Base-by-base conservation (phyloP, 2,113 vertebrate genomes). In the Phalacrocorax brasilianus region DNA sequence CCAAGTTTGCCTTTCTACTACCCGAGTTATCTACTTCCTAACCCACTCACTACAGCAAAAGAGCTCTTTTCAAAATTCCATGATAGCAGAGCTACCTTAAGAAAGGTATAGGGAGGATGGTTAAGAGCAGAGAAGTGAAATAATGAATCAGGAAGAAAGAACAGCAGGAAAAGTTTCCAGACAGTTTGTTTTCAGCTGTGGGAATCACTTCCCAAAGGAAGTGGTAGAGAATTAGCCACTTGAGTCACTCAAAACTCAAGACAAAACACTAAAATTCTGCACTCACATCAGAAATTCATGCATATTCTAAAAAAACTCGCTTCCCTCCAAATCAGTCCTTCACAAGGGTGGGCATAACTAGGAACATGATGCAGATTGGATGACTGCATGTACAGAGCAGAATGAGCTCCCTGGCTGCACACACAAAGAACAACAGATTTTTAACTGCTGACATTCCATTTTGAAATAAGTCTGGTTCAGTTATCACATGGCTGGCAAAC, bases 201-300 rank as follows among this genome's bases (percentile, higher is more conserved):
- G 96, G 96, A 97, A 95, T 93, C 71, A 55, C 95, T 79, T 96
- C 96, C 94, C 96, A 97, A 76, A 92, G 96, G 95, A 97, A 97
- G 94, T 83, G 80, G 92, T 49, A 32, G 44, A 66, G 62, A 58
- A 88, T 82, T 65, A 92, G 75, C 86, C n/a, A 78, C 65, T 81
- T 38, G 19, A 91, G 80, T 89, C 15, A 91, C 62, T 79, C 62
- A 56, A 71, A 95, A 61, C 76, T 79, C 40, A 67, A 70, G 67
- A 92, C 11, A 82, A 70, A 83, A 82, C 38, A 91, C 8, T 45
- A 33, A 62, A 68, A 91, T 87, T 68, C 71, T 87, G 58, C 65
- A 67, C 12, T 93, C 32, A 0, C 40, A 92, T 79, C 74, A 93
- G 55, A 91, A 93, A 85, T 49, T 52, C 45, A 73, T 14, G n/a